Evolutionary conservation across 2,888 invertebrate species (phyloP), one percentile per base, ranked within the genome.

Genomic region (Leptopilina myrica): DNA sequence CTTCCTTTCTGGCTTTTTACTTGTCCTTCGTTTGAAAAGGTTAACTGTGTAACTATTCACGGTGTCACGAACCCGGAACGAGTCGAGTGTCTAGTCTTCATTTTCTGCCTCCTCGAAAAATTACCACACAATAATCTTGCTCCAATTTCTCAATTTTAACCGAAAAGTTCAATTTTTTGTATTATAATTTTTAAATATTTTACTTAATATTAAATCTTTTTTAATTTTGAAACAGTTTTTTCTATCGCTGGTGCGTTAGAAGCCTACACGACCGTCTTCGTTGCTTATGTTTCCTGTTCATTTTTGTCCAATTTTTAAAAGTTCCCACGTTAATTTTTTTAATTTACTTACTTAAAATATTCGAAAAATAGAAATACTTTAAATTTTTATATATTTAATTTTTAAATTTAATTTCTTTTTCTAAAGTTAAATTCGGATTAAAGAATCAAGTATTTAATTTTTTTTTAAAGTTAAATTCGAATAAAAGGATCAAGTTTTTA

Each of bases 1-100:
- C 53, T 73, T 73, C 73, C 56, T 73, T 73, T 73, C 53, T 53
- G 56, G 56, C 73, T 73, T 73, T 73, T 56, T 56, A 69, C 73
- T 73, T 73, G 73, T 73, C 56, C 73, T 73, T 73, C 73, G 26
- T 56, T 73, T 56, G 73, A 73, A 73, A 62, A 73, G 73, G 73
- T 73, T 73, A 73, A 73, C 33, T 56, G 40, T 73, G 73, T 73
- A 73, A 56, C 73, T 73, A 56, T 56, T 73, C 56, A 73, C 5
- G 53, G 56, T 56, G 73, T 73, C 73, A 73, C 73, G 73, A 73
- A 73, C 73, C 73, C 73, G 73, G 73, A 73, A 73, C 73, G 73
- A 73, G 20, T 56, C 73, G 73, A 73, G 20, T 56, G 73, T 56
- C 56, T 73, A 73, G 53, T 69, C 69, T 73, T 33, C 56, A n/a